Evolutionary conservation across 2,888 invertebrate species (phyloP).

Genomic region (Enoplolaimus lenunculus): DNA sequence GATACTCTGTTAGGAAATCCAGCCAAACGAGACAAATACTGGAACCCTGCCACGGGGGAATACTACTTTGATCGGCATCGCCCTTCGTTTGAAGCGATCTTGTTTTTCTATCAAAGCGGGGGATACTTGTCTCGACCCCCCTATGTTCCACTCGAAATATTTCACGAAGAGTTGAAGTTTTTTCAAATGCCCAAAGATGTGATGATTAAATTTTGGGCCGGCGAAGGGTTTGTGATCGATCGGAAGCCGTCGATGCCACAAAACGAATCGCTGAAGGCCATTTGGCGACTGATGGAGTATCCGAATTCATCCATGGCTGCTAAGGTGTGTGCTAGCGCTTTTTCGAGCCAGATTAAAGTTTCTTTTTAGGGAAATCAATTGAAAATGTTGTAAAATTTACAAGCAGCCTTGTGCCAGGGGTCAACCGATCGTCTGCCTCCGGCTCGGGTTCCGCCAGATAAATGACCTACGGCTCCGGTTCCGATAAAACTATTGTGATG

Average conservation of each 20-base stretch:
- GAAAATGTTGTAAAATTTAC: too few relatives aligned
- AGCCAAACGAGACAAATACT: conserved; percentile 31
- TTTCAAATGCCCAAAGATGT: conserved; percentile 93
- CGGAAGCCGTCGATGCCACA: conserved; percentile 93
- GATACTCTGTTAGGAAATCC: conserved; percentile 35
- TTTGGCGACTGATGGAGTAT: conserved; percentile 97
- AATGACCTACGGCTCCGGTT: too few relatives aligned
- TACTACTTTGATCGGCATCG: conserved; percentile 99
- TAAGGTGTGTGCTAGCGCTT: too few relatives aligned
- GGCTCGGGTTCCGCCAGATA: too few relatives aligned
- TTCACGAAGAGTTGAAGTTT: conserved; percentile 47
- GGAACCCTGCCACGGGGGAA: conserved; percentile 52
- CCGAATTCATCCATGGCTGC: conserved; percentile 97
- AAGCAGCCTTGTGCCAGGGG: too few relatives aligned
- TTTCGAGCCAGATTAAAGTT: too few relatives aligned
- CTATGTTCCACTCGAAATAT: conserved; percentile 40
- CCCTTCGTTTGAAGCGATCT: conserved; percentile 96
- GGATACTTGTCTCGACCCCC: conserved; percentile 47
- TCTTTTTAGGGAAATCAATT: too few relatives aligned
- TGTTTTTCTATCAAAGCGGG: conserved; percentile 78
- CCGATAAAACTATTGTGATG: too few relatives aligned
- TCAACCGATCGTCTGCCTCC: too few relatives aligned
- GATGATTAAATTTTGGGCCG: conserved; percentile 27
- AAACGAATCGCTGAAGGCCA: conserved; percentile 90
- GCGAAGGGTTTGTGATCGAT: conserved; percentile 89